phyloP scores from a whole-genome alignment of 2,113 vertebrate species.

The Oncorhynchus tshawytscha region DNA sequence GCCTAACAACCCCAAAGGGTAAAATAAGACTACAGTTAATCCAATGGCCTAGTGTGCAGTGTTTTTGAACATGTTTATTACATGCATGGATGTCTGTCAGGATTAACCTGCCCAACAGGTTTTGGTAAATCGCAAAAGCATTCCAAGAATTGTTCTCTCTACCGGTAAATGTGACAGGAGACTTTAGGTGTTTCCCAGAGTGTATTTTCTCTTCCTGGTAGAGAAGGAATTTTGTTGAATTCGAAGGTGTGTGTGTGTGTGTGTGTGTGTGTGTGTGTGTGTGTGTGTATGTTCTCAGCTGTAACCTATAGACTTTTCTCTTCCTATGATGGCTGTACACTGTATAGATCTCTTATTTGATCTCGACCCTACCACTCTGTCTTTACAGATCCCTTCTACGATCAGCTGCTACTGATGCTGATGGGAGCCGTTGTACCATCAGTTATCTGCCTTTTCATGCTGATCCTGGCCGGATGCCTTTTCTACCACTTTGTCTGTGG shows the following conservation, averaged over 20 bases:
- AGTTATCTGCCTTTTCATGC: conserved; percentile 30
- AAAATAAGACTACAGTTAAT: not conserved
- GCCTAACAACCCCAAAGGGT: conserved; percentile 59
- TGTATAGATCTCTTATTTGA: not conserved
- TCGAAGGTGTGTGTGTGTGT: not conserved
- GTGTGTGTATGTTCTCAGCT: not conserved
- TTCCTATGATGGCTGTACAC: not conserved
- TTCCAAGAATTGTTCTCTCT: too few species aligned
- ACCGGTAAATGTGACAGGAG: not conserved
- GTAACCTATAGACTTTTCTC: too few species aligned
- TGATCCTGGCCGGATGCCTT: conserved; percentile 37
- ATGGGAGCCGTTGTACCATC: conserved; percentile 48
- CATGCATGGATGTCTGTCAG: not conserved
- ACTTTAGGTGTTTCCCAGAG: not conserved
- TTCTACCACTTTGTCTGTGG: conserved; percentile 54
- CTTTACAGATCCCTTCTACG: conserved; percentile 50
- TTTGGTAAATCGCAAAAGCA: not conserved
- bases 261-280: too few species aligned
- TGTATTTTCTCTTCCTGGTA: not conserved
- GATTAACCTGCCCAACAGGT: not conserved
- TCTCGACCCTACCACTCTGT: not conserved
- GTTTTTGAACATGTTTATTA: not conserved
- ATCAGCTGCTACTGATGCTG: conserved; percentile 35
- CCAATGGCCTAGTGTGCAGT: not conserved
- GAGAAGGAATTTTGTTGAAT: not conserved